These are phyloP conservation scores for Sisor rabdophorus DNA, from an alignment of 2,113 vertebrate genomes.

Conservation along the genomic window DNA sequence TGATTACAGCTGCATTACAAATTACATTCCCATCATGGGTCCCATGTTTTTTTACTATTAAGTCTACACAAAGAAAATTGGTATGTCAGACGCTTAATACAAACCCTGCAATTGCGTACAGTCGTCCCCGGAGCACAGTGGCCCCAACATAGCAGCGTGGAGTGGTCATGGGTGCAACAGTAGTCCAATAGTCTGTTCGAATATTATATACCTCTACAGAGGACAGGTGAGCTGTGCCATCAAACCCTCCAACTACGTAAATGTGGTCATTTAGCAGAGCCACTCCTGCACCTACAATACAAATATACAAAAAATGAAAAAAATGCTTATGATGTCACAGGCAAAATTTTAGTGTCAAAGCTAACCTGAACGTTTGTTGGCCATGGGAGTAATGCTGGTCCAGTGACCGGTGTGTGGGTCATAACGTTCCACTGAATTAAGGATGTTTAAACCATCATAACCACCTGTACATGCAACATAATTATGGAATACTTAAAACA, in stretches of 20 bases:
- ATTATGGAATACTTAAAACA: not conserved
- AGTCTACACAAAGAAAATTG: not conserved
- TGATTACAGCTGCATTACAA: not conserved
- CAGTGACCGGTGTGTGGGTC: constrained; percentile 98
- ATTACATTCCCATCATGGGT: not conserved
- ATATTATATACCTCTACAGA: constrained; percentile 97
- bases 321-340: not conserved
- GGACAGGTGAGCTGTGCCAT: constrained; percentile 91
- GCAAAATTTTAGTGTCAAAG: not conserved
- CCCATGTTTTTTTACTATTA: not conserved
- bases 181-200: constrained; percentile 94
- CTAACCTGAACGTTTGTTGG: constrained; percentile 89
- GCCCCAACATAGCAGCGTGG: constrained; percentile 96
- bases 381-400: constrained; percentile 97
- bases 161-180: constrained; percentile 94
- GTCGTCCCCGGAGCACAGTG: constrained; percentile 88
- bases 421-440: constrained; percentile 95
- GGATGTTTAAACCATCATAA: constrained; percentile 94
- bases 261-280: constrained; percentile 95
- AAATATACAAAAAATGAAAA: no score
- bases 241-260: constrained; percentile 95
- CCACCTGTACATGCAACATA: constrained; percentile 73
- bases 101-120: constrained; percentile 91
- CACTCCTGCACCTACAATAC: constrained; percentile 68
- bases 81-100: not conserved